Evolutionary conservation across 2,113 vertebrate species (phyloP), one percentile per base, ranked within the genome.

Genomic region (Vidua chalybeata): DNA sequence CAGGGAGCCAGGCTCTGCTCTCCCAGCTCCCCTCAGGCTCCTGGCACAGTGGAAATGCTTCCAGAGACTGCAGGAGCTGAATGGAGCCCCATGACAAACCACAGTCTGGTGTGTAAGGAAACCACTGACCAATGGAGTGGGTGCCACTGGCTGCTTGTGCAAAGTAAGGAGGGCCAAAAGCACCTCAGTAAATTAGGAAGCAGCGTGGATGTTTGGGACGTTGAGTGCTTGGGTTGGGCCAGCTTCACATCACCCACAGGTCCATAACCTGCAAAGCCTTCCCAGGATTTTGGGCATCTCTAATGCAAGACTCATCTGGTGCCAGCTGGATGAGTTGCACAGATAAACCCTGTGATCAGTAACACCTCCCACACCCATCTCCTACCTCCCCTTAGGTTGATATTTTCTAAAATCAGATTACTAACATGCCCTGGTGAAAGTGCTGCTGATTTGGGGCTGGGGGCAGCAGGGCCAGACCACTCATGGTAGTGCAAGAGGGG

Each of bases 41-140:
- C 73, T 2, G 8, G 62, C 45, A 80, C 83, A 6, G 1, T 2
- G 11, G 41, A 80, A 62, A 64, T 22, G 59, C 37, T 66, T 54
- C 64, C 77, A 91, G 63, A 49, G 26, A 6, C 31, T 86, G 62
- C 0, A 0, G 43, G 73, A 89, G 31, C 21, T 0, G 0, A 49
- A 61, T 2, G 0, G 23, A 89, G 51, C 30, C 35, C 56, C 13
- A 1, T 31, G 55, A 20, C 12, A 28, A 89, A 63, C 33, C 31
- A 64, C 4, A 2, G 5, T 2, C 48, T 82, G 84, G 9, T 8
- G 11, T 9, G 26, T 9, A 1, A 23, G 73, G 45, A 89, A 80
- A 69, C 21, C 56, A 13, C 39, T 48, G 64, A 15, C 35, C 8
- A 0, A 11, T 2, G 39, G 48, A 64, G 28, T 4, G 15, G 37